These are phyloP conservation scores for Maconellicoccus hirsutus DNA, from an alignment of 1,140 invertebrate genomes.

Conservation along the genomic window DNA sequence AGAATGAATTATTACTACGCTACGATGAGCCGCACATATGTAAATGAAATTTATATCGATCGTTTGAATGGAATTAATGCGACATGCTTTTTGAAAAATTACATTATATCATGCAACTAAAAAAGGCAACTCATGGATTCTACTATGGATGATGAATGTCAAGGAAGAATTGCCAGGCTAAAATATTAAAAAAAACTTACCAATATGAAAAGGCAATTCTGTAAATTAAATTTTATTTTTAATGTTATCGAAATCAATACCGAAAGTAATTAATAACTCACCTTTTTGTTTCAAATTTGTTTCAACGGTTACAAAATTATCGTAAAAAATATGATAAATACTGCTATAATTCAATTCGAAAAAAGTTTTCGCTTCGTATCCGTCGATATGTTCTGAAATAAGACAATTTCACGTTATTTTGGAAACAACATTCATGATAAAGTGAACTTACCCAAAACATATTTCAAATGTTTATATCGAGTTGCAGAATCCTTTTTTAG, in stretches of 20 bases:
- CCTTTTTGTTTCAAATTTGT: slow-evolving; percentile 81
- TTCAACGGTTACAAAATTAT: slow-evolving; percentile 85
- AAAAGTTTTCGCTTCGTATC: slow-evolving; percentile 75
- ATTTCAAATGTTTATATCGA: slow-evolving; percentile 83
- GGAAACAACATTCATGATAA: not conserved
- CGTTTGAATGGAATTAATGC: not conserved
- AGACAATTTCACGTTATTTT: slow-evolving; percentile 27
- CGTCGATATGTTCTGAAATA: slow-evolving; percentile 80
- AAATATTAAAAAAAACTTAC: not conserved
- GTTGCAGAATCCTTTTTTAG: slow-evolving; percentile 87
- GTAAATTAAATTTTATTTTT: not conserved
- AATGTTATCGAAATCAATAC: not conserved
- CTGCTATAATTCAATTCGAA: slow-evolving; percentile 90
- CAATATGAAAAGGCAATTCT: not conserved
- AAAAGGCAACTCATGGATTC: not conserved
- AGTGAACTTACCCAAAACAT: slow-evolving; percentile 69
- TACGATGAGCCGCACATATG: too few species aligned
- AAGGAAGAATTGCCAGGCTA: not conserved
- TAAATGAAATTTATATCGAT: too few species aligned
- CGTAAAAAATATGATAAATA: slow-evolving; percentile 90
- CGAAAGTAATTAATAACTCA: slow-evolving; percentile 42
- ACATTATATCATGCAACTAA: not conserved
- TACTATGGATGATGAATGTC: not conserved
- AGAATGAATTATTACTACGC: too few species aligned
- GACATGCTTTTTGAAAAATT: not conserved